Percentiles rank a stretch among this genome's conserved stretches.
These are phyloP conservation scores for Saimiri boliviensis DNA, from an alignment of 2,113 vertebrate species.

Conservation along the genomic window DNA sequence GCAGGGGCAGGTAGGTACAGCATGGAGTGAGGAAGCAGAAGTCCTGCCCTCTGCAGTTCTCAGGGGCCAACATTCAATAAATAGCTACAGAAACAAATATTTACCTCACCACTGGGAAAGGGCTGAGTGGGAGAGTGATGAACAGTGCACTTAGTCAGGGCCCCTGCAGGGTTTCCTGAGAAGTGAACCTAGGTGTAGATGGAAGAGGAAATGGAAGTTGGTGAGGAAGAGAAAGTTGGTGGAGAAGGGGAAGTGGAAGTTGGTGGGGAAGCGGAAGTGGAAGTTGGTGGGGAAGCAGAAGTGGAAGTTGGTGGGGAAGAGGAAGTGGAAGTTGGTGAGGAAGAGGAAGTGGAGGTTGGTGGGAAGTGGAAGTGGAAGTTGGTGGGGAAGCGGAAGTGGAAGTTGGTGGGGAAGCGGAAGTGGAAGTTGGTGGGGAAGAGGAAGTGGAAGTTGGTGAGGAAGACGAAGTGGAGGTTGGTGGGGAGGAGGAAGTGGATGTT, in stretches of 20 bases:
- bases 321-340: not conserved
- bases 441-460: not conserved
- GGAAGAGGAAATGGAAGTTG: not conserved
- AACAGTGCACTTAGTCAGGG: fast-evolving
- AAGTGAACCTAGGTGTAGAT: not conserved
- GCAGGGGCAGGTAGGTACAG: fast-evolving
- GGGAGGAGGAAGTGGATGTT: no score
- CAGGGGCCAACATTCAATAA: not conserved
- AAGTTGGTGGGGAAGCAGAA: not conserved
- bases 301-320: not conserved
- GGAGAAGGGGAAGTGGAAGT: not conserved
- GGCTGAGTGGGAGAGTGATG: not conserved
- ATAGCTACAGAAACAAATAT: not conserved
- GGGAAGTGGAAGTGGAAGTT: no score
- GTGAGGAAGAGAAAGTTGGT: not conserved
- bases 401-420: not conserved
- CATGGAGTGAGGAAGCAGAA: not conserved
- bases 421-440: not conserved
- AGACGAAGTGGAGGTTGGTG: not conserved
- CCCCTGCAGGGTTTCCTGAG: fast-evolving
- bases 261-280: not conserved
- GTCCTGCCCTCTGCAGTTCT: not conserved
- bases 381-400: not conserved
- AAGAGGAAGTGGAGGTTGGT: not conserved
- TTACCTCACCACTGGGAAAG: fast-evolving